Base-by-base conservation (phyloP, 2,113 vertebrate genomes). In the Oceanodroma tethys region DNA sequence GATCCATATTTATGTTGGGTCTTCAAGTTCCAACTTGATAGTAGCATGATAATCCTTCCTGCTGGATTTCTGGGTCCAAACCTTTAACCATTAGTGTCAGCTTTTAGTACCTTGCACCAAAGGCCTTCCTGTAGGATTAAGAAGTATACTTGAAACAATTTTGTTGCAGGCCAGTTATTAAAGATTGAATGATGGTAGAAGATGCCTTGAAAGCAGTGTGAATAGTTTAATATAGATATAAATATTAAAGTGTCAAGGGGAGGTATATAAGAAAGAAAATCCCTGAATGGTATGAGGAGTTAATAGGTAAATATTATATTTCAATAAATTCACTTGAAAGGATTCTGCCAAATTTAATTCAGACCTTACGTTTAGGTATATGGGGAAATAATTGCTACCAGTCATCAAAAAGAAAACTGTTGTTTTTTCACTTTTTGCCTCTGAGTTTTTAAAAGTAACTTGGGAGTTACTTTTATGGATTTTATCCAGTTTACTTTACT, bases 171-270 rank as follows among this genome's bases (percentile, higher is more conserved):
- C 34, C 68, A 60, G 48, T 56, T 91, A 70, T 83, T 73, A 40
- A 68, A 80, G 67, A 26, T 40, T 18, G 56, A 96, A 22, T 42
- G 67, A 83, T 81, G 67, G 36, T 30, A 91, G 79, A 50, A 73
- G 23, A 65, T 76, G 36, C 23, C 47, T 63, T 79, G 62, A 71
- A 88, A 92, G 50, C 66, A 38, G n/a, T 4, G 26, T 4, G 13
- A 88, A 50, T 72, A 63, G 71, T 80, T 94, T 94, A 75, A 94
- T 80, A 68, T 3, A 60, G 62, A 30, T 50, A 55, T 47, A 91
- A 90, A 86, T 90, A 93, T 95, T 96, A 63, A 91, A 83, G 53
- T 93, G 89, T 68, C 58, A 85, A 52, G 70, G 71, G 74, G 27
- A 94, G 80, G 66, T 18, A 1, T 60, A 11, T 34, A 60, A 59